These are phyloP conservation scores for Rhopalosiphum nymphaeae DNA, from an alignment of 2,888 invertebrate species.

Conservation along the genomic window DNA sequence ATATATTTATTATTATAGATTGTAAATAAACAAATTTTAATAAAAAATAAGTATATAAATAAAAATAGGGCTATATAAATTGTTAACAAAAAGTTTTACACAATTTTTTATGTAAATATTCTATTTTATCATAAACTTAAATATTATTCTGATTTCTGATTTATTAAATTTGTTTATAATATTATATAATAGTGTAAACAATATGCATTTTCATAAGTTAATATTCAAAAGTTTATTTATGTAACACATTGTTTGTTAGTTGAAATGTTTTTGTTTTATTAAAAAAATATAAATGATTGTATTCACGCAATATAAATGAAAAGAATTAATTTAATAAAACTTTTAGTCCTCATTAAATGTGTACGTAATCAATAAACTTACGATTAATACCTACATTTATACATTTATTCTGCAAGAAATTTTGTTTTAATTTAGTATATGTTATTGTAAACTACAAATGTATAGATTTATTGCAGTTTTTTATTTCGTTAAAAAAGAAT, in stretches of 20 bases:
- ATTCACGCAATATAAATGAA: neutral
- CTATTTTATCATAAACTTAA: neutral
- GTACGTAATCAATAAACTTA: neutral
- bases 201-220: neutral
- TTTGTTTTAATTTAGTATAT: neutral
- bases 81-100: neutral
- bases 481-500: neutral
- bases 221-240: neutral
- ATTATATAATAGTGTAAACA: neutral
- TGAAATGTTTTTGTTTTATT: neutral
- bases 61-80: neutral
- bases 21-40: too few species aligned
- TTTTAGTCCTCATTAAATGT: neutral
- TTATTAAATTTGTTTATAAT: neutral
- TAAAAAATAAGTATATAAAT: too few species aligned
- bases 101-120: neutral
- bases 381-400: neutral
- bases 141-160: neutral
- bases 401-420: neutral
- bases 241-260: neutral
- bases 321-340: neutral
- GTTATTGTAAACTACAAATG: neutral
- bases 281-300: neutral
- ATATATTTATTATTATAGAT: too few species aligned
- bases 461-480: neutral